These are phyloP conservation scores for Asarcornis scutulata DNA, from an alignment of 2,113 vertebrate species.

Conservation along the genomic window DNA sequence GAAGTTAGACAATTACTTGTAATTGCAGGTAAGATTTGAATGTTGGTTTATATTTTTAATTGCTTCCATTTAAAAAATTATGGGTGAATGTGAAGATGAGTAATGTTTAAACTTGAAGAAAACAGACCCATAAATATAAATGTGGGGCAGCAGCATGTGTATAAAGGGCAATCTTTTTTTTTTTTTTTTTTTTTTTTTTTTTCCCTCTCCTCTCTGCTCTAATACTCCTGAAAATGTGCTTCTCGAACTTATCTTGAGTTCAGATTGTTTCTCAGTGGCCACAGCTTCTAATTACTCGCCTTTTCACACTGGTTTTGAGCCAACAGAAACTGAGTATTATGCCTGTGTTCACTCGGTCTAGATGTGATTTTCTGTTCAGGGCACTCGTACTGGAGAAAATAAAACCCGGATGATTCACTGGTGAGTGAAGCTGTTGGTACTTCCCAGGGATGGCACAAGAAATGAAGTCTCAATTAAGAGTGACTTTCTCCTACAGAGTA, in stretches of 20 bases:
- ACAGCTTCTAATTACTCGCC: not conserved
- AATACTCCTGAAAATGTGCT: not conserved
- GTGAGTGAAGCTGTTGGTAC: not conserved
- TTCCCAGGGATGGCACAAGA: conserved; percentile 15
- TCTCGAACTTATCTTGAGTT: not conserved
- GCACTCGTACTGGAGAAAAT: rapidly evolving
- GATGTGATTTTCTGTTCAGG: not conserved
- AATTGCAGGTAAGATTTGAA: not conserved
- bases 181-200: not conserved
- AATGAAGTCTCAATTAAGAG: conserved; percentile 37
- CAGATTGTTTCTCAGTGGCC: not conserved
- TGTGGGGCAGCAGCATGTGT: not conserved
- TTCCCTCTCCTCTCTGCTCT: not conserved
- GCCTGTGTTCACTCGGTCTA: not conserved
- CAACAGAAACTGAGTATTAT: not conserved
- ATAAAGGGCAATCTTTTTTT: not conserved
- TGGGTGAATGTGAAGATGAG: not conserved
- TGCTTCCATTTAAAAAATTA: not conserved
- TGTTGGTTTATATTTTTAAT: not conserved
- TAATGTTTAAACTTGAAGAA: not conserved
- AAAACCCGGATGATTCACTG: not conserved
- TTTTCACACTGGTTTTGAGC: not conserved
- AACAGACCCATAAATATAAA: not conserved
- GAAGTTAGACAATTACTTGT: not conserved
- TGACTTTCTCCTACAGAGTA: conserved; percentile 27